Conservation (phyloP, 2,797 vertebrate genomes). For the Lepus oiostolus region DNA sequence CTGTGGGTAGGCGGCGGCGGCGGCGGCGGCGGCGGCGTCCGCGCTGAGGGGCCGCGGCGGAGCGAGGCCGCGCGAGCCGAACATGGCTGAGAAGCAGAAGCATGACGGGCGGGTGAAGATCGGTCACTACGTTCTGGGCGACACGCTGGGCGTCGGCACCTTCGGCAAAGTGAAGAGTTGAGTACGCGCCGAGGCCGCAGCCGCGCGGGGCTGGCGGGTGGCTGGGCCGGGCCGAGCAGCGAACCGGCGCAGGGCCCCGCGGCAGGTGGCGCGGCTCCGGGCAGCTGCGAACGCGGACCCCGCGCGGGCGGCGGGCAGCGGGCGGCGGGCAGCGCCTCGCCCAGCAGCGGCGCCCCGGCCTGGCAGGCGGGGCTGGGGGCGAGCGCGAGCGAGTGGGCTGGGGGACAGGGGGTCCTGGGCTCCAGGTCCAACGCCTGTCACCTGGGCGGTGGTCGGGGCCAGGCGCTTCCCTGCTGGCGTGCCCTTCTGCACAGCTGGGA, state of each 20-base stretch:
- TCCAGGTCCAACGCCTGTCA: not conserved
- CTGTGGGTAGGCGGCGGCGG: constrained; percentile 84
- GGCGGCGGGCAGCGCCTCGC: not conserved
- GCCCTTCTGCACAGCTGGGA: not conserved
- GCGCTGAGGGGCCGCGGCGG: constrained; percentile 2
- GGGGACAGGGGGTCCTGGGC: not conserved
- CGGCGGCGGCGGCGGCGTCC: constrained; percentile 61
- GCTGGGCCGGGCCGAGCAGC: not conserved
- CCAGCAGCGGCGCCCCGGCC: not conserved
- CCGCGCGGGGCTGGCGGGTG: not conserved
- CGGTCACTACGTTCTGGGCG: constrained; percentile 97
- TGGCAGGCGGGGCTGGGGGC: too few relatives aligned
- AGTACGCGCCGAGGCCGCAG: constrained; percentile 87
- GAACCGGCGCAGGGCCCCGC: not conserved
- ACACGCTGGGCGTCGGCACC: constrained; percentile 98
- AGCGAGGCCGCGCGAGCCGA: constrained; percentile 79
- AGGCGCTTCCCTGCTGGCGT: accelerated
- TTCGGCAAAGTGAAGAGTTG: constrained; percentile 99
- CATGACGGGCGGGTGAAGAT: constrained; percentile 98
- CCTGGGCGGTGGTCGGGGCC: not conserved
- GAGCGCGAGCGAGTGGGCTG: not conserved
- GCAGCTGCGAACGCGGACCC: not conserved
- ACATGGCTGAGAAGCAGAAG: constrained; percentile 97
- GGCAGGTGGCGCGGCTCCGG: not conserved
- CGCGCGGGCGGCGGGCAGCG: not conserved